Percentiles rank a stretch among this genome's conserved stretches.
phyloP scores from a whole-genome alignment of 2,113 vertebrate species.

The Boulengerochromis microlepis region DNA sequence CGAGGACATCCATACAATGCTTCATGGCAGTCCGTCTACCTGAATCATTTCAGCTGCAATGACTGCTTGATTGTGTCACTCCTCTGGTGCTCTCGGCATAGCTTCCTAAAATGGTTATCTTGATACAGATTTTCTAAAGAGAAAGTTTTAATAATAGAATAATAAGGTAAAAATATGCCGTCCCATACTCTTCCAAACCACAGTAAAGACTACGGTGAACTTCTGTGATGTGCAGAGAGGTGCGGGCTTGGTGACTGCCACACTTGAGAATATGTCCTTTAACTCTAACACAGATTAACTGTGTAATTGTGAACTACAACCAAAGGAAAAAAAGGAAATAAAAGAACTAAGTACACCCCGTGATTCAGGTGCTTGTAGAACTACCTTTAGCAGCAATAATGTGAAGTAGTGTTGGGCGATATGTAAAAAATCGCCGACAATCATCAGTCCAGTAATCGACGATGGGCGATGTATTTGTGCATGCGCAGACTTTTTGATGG shows the following conservation, averaged over 20 bases:
- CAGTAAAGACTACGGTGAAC: background rate
- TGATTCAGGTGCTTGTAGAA: background rate
- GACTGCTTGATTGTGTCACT: background rate
- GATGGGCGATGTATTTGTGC: background rate
- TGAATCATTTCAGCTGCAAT: background rate
- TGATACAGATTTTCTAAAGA: background rate
- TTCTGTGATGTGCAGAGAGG: background rate
- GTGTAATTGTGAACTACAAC: background rate
- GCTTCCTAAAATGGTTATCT: background rate
- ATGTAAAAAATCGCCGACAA: rapidly evolving
- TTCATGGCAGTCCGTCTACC: background rate
- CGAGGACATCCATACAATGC: rapidly evolving
- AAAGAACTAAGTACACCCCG: rapidly evolving
- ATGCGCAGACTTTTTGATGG: rapidly evolving
- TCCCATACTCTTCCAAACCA: background rate
- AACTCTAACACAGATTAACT: background rate
- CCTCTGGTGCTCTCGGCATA: rapidly evolving
- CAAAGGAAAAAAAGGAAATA: background rate
- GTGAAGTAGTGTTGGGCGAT: rapidly evolving
- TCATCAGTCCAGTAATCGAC: background rate
- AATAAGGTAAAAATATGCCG: background rate
- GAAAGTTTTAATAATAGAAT: background rate
- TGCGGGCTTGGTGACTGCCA: rapidly evolving
- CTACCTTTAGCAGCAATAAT: rapidly evolving
- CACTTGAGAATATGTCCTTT: background rate